Evolutionary conservation across 2,113 vertebrate species (phyloP), one percentile per base, ranked within the genome.

Genomic region (Sceloporus tristichus): DNA sequence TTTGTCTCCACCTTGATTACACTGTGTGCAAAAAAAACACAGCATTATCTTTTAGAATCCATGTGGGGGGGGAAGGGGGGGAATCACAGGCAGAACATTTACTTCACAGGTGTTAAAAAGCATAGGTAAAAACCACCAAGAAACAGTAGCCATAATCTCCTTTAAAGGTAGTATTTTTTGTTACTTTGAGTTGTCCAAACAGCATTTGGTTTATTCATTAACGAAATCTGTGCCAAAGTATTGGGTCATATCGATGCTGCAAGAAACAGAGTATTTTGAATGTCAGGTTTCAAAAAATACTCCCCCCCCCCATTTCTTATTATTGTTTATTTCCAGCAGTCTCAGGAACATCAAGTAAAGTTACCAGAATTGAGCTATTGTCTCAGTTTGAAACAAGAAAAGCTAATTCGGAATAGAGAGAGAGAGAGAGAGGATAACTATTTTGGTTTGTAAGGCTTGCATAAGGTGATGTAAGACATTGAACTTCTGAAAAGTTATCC

Each of bases 391-490:
- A 85, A 16, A 2, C 34, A 84, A 68, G 56, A 68, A 5, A 38
- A 19, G 9, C 19, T 16, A 62, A 65, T 84, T 42, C 68, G 40
- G 86, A 34, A 34, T 34, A 34, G 34, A 34, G 34, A 34, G 1
- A 34, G 34, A 34, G 34, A 34, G 34, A 34, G 34, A 34, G 34
- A 34, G 34, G 34, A 34, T 34, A 34, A 84, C 29, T 87, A 78
- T 27, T 84, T 40, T 80, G n/a, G 88, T 82, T 85, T 77, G 18
- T 87, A 82, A 92, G 74, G 10, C 14, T 87, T 79, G 0, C 76
- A 79, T 80, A n/a, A 73, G 90, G 93, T 86, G 90, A 78, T 77
- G 65, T 70, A 68, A 75, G 34, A 53, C 65, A 25, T 6, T 48
- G 16, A 85, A 2, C 9, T 68, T 87, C 84, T 5, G n/a, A 29